Base-by-base conservation (phyloP, 1,140 invertebrate genomes). In the Apocrypta bakeri region DNA sequence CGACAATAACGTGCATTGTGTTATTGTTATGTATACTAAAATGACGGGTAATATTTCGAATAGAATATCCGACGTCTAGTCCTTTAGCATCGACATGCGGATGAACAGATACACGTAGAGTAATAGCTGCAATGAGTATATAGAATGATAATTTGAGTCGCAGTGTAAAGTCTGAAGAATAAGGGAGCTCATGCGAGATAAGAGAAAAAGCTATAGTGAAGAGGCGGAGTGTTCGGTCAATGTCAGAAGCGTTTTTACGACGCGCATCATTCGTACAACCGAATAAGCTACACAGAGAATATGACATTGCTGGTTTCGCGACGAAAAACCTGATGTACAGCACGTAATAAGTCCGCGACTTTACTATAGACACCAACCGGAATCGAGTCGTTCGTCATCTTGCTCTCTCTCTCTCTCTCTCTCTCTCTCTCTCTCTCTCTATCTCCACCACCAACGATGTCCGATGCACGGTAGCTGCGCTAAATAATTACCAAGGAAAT, bases 401-500 rank as follows among this genome's bases (percentile, higher is more conserved):
- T 21, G 27, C 42, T 74, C 42, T 56, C 31, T 27, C 40, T 74
- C 14, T 74, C 42, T 74, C 40, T 74, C 9, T 74, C 40, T 17
- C 17, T 56, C 21, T 56, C 31, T 74, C 42, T 74, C 42, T 56
- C 31, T 27, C 24, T 56, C 14, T 74, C 42, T 74, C 24, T 74
- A 1, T 74, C 40, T 17, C 11, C 21, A 27, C 7, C 24, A 42
- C n/a, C 40, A 11, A 42, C 21, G 29, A 27, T 42, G 29, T 6
- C 2, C 21, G 48, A 21, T 56, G 2, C 17, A 56, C 42, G n/a
- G 40, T 14, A 6, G 48, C 48, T 56, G 48, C 17, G 48, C 17
- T 25, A 66, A 77, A 77, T 77, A 77, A 40, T 77, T 56, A 71
- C 14, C 17, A 33, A 40, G 24, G 24, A 40, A 71, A 71, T 71